Conservation (phyloP, 2,113 vertebrate species). For the Hippocampus guttulatus region DNA sequence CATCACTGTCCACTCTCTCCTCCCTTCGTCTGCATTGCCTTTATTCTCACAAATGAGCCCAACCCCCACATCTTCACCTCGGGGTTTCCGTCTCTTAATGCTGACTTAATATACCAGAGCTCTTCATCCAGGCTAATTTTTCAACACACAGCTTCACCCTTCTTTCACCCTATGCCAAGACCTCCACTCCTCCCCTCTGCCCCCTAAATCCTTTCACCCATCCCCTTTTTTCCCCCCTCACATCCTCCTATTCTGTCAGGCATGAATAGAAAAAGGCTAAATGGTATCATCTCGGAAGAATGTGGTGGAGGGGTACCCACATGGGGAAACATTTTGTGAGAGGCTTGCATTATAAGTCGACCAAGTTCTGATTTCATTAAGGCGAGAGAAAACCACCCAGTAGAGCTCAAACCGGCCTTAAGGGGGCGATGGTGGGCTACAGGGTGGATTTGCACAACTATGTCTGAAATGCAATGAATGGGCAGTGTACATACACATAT, state of each 20-base stretch:
- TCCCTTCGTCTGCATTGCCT: slow-evolving; percentile 58
- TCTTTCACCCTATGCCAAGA: slow-evolving; percentile 46
- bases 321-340: slow-evolving; percentile 21
- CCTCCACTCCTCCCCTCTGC: slow-evolving; percentile 14
- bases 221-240: slow-evolving; percentile 26
- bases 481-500: slow-evolving; percentile 24
- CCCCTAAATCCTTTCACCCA: slow-evolving; percentile 38
- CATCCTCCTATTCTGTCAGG: slow-evolving; percentile 34
- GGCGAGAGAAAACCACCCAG: background rate
- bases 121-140: slow-evolving; percentile 72
- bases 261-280: slow-evolving; percentile 55
- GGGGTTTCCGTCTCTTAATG: slow-evolving; percentile 51
- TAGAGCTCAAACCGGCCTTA: slow-evolving; percentile 27
- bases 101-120: slow-evolving; percentile 69
- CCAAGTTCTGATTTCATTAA: slow-evolving; percentile 1
- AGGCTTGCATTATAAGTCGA: background rate
- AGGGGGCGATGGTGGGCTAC: slow-evolving; percentile 57
- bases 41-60: slow-evolving; percentile 51
- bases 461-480: slow-evolving; percentile 61
- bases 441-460: slow-evolving; percentile 24
- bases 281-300: slow-evolving; percentile 55
- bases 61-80: slow-evolving; percentile 22
- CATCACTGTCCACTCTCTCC: slow-evolving; percentile 65
- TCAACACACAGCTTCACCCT: slow-evolving; percentile 53
- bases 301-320: slow-evolving; percentile 36